phyloP scores from a whole-genome alignment of 2,113 vertebrate species.

The Bombycilla garrulus region DNA sequence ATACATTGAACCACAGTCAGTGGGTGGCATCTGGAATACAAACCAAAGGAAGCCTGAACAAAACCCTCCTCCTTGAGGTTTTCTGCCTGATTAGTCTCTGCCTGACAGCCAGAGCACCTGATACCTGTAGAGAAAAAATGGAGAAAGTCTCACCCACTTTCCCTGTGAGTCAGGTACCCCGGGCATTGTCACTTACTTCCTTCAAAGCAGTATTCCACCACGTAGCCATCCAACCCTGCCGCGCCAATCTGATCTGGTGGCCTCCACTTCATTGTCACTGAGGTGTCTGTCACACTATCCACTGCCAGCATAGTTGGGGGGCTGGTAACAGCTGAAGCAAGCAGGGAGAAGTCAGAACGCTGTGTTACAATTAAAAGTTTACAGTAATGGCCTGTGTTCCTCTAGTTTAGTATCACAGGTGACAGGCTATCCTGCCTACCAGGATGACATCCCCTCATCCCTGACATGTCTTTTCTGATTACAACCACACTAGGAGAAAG shows the following conservation, averaged over 20 bases:
- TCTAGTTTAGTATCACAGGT: background rate
- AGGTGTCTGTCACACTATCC: conserved; percentile 88
- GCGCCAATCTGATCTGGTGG: conserved; percentile 97
- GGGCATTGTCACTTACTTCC: conserved; percentile 83
- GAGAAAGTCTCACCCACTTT: conserved; percentile 43
- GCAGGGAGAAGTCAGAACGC: background rate
- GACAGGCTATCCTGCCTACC: background rate
- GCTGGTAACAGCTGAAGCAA: conserved; percentile 89
- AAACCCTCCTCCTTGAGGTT: background rate
- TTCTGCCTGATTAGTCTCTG: background rate
- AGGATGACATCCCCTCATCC: background rate
- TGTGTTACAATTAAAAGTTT: background rate
- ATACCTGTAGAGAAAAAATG: background rate
- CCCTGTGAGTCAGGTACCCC: background rate
- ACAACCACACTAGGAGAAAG: background rate
- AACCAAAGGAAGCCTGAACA: background rate
- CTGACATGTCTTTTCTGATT: accelerated
- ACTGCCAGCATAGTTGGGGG: conserved; percentile 92
- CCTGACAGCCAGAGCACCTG: background rate
- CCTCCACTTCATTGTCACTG: conserved; percentile 94
- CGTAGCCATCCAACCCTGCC: conserved; percentile 92
- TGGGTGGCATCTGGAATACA: background rate
- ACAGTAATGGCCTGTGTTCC: background rate
- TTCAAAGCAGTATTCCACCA: conserved; percentile 95
- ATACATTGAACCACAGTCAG: background rate